Evolutionary conservation across 2,797 vertebrate genomes (phyloP).

Genomic region (Sibirionetta formosa): DNA sequence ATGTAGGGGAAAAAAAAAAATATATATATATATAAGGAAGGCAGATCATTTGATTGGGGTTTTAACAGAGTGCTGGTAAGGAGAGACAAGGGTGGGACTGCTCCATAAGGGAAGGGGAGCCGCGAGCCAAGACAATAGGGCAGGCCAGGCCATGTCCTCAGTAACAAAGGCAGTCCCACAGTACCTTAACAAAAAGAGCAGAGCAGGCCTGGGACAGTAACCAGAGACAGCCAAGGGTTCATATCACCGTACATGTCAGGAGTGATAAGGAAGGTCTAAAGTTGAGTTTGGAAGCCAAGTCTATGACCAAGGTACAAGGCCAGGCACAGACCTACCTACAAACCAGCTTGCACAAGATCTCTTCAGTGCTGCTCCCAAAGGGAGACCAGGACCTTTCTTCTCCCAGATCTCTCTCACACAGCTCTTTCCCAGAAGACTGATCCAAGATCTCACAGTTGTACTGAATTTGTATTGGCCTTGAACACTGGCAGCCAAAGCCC

Average conservation of each 20-base stretch:
- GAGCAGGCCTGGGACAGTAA: background rate
- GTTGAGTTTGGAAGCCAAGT: background rate
- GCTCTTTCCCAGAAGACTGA: background rate
- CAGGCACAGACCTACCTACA: background rate
- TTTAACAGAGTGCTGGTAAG: background rate
- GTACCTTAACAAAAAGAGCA: background rate
- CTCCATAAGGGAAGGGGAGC: background rate
- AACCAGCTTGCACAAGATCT: background rate
- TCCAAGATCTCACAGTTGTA: background rate
- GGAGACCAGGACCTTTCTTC: background rate
- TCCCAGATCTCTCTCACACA: background rate
- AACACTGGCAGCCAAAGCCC: background rate
- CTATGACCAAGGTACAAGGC: rapidly evolving
- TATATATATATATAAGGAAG: background rate
- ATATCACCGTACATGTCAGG: background rate
- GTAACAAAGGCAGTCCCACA: background rate
- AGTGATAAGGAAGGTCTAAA: background rate
- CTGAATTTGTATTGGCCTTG: background rate
- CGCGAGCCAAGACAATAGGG: background rate
- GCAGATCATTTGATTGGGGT: background rate
- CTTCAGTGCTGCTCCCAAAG: background rate
- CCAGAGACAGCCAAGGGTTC: background rate
- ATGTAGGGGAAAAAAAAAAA: no score
- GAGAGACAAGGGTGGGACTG: background rate
- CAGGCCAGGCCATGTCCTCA: background rate